Percentiles rank a stretch among this genome's conserved stretches.
These are phyloP conservation scores for Drosophila rellima DNA, from an alignment of 2,888 invertebrate genomes.

Conservation along the genomic window DNA sequence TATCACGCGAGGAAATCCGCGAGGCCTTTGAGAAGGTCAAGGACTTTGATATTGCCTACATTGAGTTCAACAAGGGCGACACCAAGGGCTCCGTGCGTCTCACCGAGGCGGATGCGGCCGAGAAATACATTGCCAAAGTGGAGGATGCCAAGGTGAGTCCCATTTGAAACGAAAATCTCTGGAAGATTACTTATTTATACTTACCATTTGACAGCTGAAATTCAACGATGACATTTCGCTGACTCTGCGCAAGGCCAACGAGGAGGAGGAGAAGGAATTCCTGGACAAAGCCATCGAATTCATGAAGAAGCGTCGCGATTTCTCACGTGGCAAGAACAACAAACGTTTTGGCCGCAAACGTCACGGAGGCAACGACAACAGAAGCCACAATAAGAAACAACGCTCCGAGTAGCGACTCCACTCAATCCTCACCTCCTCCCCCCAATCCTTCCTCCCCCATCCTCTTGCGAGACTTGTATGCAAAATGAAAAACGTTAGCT, in stretches of 20 bases:
- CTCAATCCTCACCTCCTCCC: not conserved
- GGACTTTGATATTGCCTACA: conserved; percentile 88
- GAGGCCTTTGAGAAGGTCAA: conserved; percentile 87
- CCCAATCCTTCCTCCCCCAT: not conserved
- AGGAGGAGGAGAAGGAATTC: conserved; percentile 90
- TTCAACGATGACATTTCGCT: conserved; percentile 86
- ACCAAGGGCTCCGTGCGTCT: conserved; percentile 91
- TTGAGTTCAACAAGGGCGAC: conserved; percentile 92
- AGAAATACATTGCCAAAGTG: conserved; percentile 88
- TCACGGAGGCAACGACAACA: conserved; percentile 74
- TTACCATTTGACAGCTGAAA: conserved; percentile 75
- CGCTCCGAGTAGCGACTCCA: conserved; percentile 58
- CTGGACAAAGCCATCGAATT: conserved; percentile 88
- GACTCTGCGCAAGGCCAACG: conserved; percentile 88
- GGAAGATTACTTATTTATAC: not conserved
- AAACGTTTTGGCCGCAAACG: conserved; percentile 82
- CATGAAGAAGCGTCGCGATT: conserved; percentile 87
- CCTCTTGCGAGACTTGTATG: conserved; percentile 5
- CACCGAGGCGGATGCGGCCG: conserved; percentile 89
- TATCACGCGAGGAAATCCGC: conserved; percentile 91
- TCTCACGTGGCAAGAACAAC: conserved; percentile 73
- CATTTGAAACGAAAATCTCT: not conserved
- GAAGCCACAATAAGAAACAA: conserved; percentile 71
- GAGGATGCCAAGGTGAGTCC: conserved; percentile 88
- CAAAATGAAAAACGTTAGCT: conserved; percentile 52